phyloP scores from a whole-genome alignment of 64 coral and sea anemone species.

The Hydrozoanthus tunicans region DNA sequence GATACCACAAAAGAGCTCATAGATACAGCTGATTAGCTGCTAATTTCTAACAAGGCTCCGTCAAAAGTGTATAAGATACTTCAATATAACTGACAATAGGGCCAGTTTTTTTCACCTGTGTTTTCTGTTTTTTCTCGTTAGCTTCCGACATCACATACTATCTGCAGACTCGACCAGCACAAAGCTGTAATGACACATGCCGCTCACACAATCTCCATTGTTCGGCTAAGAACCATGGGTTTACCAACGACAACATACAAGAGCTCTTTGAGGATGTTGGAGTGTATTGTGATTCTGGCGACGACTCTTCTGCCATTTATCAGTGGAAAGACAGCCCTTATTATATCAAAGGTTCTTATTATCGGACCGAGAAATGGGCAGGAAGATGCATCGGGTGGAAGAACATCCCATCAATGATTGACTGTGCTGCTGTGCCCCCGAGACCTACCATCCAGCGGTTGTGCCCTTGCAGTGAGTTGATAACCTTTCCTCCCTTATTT shows the following conservation, averaged over 20 bases:
- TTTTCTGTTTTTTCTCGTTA: not conserved
- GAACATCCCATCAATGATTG: not conserved
- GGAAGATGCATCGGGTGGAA: conserved; percentile 48
- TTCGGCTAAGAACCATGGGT: not conserved
- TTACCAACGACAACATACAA: not conserved
- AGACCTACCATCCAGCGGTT: conserved; percentile 36
- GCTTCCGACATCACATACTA: not conserved
- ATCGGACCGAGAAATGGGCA: conserved; percentile 20
- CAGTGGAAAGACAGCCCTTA: conserved; percentile 26
- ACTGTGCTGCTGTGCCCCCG: conserved; percentile 29
- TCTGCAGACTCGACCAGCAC: conserved; percentile 27
- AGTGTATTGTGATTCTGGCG: not conserved
- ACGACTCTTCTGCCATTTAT: not conserved
- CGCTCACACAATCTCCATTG: not conserved
- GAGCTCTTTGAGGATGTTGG: not conserved
- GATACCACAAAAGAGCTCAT: no score
- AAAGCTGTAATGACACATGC: conserved; percentile 17
- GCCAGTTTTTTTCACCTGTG: not conserved
- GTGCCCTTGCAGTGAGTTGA: conserved; percentile 43
- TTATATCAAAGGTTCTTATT: conserved; percentile 1
- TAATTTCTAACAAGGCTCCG: no score
- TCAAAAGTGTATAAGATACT: no score
- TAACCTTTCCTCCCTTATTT: not conserved
- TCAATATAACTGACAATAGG: no score
- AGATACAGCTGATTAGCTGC: no score